Percentiles rank a stretch among this genome's conserved stretches.
These are phyloP conservation scores for Rhea americana DNA, from an alignment of 2,113 vertebrate genomes.

Conservation along the genomic window DNA sequence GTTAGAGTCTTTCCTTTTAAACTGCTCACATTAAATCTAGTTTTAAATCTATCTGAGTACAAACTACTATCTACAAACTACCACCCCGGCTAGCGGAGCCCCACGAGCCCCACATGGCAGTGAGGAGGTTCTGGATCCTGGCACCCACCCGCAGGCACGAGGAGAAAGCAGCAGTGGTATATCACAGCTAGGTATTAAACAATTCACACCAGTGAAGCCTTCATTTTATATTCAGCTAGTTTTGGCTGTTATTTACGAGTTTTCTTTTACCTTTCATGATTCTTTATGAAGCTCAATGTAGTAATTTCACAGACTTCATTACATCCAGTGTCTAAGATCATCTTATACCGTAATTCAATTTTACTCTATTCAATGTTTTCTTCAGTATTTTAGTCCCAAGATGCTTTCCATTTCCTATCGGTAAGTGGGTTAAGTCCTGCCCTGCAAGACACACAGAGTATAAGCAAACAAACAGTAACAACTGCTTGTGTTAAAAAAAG, in stretches of 20 bases:
- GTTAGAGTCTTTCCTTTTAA: neutral
- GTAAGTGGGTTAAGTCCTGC: neutral
- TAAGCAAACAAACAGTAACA: neutral
- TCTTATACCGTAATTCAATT: neutral
- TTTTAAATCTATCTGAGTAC: neutral
- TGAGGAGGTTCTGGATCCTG: neutral
- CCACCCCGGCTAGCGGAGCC: neutral
- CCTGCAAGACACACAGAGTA: neutral
- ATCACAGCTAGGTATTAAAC: neutral
- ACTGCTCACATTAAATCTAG: neutral
- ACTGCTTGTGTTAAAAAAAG: neutral
- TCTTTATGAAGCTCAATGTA: neutral
- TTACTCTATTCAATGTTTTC: neutral
- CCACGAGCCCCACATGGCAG: neutral
- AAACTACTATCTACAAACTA: neutral
- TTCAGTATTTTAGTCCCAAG: neutral
- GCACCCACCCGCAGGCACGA: neutral
- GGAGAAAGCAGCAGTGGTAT: neutral
- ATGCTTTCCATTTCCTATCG: neutral
- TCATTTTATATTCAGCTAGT: neutral
- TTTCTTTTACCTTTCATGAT: neutral
- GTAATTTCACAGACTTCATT: neutral
- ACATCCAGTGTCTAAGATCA: neutral
- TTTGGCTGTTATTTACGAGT: neutral
- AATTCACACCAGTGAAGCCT: neutral